phyloP scores from a whole-genome alignment of 1,140 invertebrate species.

The Drosophila dunni region DNA sequence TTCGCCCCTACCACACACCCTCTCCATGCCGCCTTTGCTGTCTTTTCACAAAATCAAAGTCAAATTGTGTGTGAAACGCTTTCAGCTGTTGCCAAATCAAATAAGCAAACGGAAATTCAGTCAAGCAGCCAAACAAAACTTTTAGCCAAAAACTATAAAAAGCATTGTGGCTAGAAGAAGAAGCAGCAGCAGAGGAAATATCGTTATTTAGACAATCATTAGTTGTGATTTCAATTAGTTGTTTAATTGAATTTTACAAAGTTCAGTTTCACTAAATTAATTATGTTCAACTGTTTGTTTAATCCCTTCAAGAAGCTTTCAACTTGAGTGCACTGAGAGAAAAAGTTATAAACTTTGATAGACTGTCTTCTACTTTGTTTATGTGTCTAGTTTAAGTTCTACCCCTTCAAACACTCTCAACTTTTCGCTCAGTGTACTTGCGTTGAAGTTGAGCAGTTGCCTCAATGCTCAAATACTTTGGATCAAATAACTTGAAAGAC shows the following conservation, averaged over 20 bases:
- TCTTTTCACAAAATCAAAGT: constrained; percentile 61
- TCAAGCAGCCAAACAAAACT: constrained; percentile 1
- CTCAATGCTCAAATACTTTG: constrained; percentile 38
- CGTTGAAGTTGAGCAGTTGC: neutral
- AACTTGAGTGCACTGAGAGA: neutral
- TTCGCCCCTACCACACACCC: neutral
- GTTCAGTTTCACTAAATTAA: constrained; percentile 4
- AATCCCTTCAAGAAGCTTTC: constrained; percentile 3
- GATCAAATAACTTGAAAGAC: constrained; percentile 38
- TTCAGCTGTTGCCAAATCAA: constrained; percentile 65
- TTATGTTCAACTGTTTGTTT: constrained; percentile 1
- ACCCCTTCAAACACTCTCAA: too few relatives aligned
- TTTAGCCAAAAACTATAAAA: constrained; percentile 7
- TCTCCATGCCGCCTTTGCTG: neutral
- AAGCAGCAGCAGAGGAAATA: neutral
- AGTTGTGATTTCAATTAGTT: constrained; percentile 21
- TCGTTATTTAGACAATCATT: constrained; percentile 20
- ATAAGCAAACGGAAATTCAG: constrained; percentile 53
- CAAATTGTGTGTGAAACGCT: constrained; percentile 67
- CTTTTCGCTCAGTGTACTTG: too few relatives aligned
- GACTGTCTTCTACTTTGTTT: too few relatives aligned
- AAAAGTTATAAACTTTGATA: too few relatives aligned
- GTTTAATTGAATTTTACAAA: constrained; percentile 19
- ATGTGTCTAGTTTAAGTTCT: too few relatives aligned
- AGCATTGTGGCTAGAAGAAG: constrained; percentile 15